Evolutionary conservation across 2,113 vertebrate species (phyloP).

Genomic region (Laticauda laticaudata): DNA sequence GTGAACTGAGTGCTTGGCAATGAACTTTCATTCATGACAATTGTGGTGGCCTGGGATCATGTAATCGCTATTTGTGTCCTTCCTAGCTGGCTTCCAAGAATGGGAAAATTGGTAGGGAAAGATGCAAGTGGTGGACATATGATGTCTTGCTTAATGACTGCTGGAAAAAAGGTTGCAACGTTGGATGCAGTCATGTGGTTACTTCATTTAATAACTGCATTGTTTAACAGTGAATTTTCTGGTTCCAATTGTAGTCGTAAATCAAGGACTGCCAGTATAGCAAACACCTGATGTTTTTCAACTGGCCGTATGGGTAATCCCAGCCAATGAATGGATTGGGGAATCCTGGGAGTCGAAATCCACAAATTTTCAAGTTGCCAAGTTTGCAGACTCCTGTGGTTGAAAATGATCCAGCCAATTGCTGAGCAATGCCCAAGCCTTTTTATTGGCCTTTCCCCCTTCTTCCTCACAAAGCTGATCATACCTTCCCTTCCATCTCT

Average conservation of each 20-base stretch:
- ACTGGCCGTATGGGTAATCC: neutral
- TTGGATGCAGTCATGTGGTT: neutral
- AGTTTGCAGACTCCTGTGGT: neutral
- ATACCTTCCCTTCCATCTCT: rapidly evolving
- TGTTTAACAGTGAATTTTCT: neutral
- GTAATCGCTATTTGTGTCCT: neutral
- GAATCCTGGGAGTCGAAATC: neutral
- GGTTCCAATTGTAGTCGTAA: neutral
- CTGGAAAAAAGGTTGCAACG: neutral
- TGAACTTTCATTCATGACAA: neutral
- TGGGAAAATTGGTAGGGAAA: no score
- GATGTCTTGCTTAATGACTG: neutral
- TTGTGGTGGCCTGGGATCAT: neutral
- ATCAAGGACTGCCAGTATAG: neutral
- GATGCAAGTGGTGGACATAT: neutral
- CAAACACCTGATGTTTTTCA: neutral
- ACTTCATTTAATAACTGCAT: neutral
- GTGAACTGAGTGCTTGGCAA: neutral
- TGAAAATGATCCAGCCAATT: rapidly evolving
- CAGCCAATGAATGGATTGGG: neutral
- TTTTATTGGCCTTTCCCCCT: neutral
- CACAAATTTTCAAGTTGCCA: neutral
- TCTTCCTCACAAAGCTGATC: neutral
- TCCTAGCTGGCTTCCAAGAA: no score
- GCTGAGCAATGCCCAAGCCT: neutral